Evolutionary conservation across 2,113 vertebrate genomes (phyloP).

Genomic region (Fulmarus glacialis): DNA sequence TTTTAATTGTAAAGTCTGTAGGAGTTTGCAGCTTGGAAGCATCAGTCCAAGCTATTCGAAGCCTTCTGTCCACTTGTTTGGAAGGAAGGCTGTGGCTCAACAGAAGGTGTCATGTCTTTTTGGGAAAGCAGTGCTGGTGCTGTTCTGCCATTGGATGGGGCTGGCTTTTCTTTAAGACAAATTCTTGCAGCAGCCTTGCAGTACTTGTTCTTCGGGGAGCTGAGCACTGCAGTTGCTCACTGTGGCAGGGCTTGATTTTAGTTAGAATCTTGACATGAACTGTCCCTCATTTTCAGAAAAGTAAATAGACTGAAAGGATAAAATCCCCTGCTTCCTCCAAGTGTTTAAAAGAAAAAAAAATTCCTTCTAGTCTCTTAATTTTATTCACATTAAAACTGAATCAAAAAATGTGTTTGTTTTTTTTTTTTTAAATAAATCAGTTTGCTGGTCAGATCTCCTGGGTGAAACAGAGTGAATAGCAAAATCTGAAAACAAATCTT

Average conservation of each 20-base stretch:
- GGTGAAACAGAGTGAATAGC: neutral
- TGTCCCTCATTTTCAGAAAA: neutral
- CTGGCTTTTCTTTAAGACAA: neutral
- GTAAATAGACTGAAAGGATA: neutral
- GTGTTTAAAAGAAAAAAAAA: neutral
- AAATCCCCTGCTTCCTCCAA: neutral
- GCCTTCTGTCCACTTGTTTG: neutral
- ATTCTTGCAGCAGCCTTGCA: neutral
- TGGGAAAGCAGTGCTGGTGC: neutral
- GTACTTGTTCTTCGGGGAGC: neutral
- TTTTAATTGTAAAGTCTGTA: neutral
- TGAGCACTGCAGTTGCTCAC: neutral
- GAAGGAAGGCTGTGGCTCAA: neutral
- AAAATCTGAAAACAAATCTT: neutral
- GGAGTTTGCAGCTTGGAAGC: neutral
- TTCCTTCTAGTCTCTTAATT: neutral
- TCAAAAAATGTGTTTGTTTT: neutral
- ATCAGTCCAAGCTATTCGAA: neutral
- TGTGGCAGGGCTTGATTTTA: neutral
- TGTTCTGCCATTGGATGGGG: neutral
- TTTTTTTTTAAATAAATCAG: neutral
- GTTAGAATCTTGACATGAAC: neutral
- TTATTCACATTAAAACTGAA: neutral
- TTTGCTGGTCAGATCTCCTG: neutral
- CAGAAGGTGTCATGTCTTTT: neutral